Conservation (phyloP, 2,888 invertebrate genomes). For the Willowsia nigromaculata region DNA sequence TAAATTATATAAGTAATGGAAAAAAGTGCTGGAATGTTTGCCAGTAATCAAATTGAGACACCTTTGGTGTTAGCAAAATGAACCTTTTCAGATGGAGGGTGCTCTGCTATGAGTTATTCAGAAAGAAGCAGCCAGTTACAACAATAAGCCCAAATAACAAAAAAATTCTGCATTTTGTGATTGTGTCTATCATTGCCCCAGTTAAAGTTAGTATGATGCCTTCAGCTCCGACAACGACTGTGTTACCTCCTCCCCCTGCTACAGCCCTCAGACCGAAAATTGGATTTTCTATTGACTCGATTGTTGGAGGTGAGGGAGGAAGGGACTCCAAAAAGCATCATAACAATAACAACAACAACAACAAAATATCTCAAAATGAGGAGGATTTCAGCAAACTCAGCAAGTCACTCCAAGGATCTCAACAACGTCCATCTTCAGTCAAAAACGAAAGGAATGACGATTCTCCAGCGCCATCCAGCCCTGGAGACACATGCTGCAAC, state of each 20-base stretch:
- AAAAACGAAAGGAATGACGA: constrained; percentile 7
- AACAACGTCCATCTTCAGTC: not conserved
- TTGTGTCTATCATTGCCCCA: constrained; percentile 46
- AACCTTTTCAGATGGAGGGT: constrained; percentile 41
- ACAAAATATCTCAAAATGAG: not conserved
- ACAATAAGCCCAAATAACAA: not conserved
- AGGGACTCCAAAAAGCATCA: constrained; percentile 8
- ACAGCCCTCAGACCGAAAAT: constrained; percentile 92
- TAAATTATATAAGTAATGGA: not conserved
- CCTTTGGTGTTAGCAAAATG: constrained; percentile 22
- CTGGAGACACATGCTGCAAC: not conserved
- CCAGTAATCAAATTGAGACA: not conserved
- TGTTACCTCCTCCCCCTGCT: constrained; percentile 84
- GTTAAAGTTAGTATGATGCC: constrained; percentile 87
- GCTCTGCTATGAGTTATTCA: constrained; percentile 27
- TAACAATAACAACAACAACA: not conserved
- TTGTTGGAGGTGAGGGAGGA: constrained; percentile 86
- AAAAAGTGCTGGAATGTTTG: not conserved
- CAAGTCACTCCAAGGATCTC: constrained; percentile 17
- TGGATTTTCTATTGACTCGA: constrained; percentile 96
- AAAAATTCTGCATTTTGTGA: not conserved
- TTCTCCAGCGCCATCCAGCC: constrained; percentile 15
- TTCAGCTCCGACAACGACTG: constrained; percentile 95
- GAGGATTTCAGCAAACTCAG: not conserved
- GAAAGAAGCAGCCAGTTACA: not conserved